These are phyloP conservation scores for Bombyx mandarina DNA, from an alignment of 1,140 invertebrate genomes.

Conservation along the genomic window DNA sequence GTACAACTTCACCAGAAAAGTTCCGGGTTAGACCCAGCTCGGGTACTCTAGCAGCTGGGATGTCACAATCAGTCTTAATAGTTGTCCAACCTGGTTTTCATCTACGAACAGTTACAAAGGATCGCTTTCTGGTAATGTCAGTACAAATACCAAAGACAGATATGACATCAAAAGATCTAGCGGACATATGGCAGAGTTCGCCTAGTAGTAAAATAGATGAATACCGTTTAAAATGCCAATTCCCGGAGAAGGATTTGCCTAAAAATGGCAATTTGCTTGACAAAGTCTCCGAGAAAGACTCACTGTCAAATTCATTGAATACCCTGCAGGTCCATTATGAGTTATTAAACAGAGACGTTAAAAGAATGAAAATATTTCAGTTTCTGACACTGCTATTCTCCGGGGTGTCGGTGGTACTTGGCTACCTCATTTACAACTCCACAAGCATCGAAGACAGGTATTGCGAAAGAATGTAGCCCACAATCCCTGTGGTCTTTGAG, in stretches of 20 bases:
- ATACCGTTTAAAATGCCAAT: constrained; percentile 60
- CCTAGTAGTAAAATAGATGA: constrained; percentile 56
- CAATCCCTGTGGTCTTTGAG: constrained; percentile 31
- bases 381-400: constrained; percentile 40
- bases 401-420: constrained; percentile 29
- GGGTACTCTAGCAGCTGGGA: constrained; percentile 78
- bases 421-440: constrained; percentile 42
- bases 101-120: constrained; percentile 43
- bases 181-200: constrained; percentile 57
- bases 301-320: constrained; percentile 34
- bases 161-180: constrained; percentile 45
- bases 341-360: constrained; percentile 33
- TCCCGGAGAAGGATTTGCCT: constrained; percentile 40
- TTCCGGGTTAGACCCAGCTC: constrained; percentile 90
- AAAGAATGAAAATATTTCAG: constrained; percentile 40
- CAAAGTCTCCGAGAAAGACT: constrained; percentile 32
- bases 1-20: constrained; percentile 86
- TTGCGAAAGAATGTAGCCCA: constrained; percentile 49
- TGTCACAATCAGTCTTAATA: constrained; percentile 57
- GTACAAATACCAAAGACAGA: constrained; percentile 52
- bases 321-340: constrained; percentile 48
- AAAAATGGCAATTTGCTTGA: constrained; percentile 44
- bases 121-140: constrained; percentile 62
- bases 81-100: constrained; percentile 56
- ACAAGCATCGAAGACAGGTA: constrained; percentile 28